Conservation (phyloP, 1,140 invertebrate species). For the Paralvinella palmiformis region DNA sequence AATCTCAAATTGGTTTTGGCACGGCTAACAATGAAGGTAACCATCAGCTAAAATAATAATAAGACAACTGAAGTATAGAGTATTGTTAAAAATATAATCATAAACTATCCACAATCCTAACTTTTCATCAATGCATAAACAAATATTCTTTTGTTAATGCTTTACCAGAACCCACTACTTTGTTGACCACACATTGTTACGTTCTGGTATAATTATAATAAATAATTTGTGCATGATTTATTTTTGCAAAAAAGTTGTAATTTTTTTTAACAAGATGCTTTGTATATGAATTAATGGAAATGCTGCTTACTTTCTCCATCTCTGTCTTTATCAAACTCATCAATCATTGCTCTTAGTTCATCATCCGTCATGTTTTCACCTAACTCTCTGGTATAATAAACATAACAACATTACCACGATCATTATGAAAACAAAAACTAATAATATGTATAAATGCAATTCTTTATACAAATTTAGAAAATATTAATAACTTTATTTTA, state of each 20-base stretch:
- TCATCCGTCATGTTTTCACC: slow-evolving; percentile 51
- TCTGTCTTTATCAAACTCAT: slow-evolving; percentile 50
- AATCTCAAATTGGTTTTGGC: no score
- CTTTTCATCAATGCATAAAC: not conserved
- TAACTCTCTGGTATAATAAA: slow-evolving; percentile 38
- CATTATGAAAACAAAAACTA: no score
- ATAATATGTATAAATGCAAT: no score
- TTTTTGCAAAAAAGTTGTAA: not conserved
- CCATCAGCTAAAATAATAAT: no score
- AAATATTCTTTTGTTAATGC: not conserved
- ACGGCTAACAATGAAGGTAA: no score
- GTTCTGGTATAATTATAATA: not conserved
- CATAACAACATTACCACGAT: no score
- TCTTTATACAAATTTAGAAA: no score
- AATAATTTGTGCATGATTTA: not conserved
- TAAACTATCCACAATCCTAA: no score
- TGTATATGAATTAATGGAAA: not conserved
- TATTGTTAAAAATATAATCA: no score
- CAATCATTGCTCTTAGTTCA: slow-evolving; percentile 51
- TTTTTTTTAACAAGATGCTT: not conserved
- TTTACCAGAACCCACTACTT: no score
- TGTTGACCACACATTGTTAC: not conserved
- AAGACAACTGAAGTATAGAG: no score
- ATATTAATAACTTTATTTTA: no score
- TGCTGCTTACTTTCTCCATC: slow-evolving; percentile 50